Evolutionary conservation across 2,113 vertebrate species (phyloP).

Genomic region (Leptocoma aspasia): DNA sequence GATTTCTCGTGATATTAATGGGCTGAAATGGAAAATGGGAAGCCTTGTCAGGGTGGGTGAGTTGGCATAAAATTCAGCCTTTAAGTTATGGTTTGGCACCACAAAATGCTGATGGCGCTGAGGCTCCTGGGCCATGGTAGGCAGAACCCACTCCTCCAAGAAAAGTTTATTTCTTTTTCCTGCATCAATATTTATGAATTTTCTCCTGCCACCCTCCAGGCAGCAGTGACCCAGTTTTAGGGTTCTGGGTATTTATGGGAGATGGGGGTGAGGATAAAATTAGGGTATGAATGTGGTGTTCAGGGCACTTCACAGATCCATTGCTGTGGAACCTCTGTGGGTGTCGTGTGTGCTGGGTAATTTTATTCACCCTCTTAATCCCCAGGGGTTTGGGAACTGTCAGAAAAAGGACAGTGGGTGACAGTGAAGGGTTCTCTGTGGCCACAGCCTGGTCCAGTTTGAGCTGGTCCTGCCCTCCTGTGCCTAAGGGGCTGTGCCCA

Average conservation of each 20-base stretch:
- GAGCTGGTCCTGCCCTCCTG: not conserved
- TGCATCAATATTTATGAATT: not conserved
- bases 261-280: not conserved
- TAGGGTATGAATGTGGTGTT: not conserved
- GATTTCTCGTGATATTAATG: not conserved
- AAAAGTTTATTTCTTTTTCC: not conserved
- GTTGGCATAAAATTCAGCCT: not conserved
- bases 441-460: not conserved
- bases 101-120: not conserved
- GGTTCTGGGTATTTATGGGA: not conserved
- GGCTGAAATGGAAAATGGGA: not conserved
- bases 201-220: not conserved
- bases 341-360: rapidly evolving
- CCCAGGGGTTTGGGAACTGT: not conserved
- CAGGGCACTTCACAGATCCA: not conserved
- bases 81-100: not conserved
- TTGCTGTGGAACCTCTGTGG: not conserved
- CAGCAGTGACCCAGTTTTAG: not conserved
- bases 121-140: not conserved
- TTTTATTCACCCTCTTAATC: not conserved
- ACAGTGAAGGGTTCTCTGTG: not conserved
- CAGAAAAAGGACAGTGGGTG: not conserved
- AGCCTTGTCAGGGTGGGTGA: not conserved
- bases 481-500: rapidly evolving
- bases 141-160: not conserved